Percentiles rank a stretch among this genome's conserved stretches.
These are phyloP conservation scores for Engystomops pustulosus DNA, from an alignment of 2,113 vertebrate species.

Conservation along the genomic window DNA sequence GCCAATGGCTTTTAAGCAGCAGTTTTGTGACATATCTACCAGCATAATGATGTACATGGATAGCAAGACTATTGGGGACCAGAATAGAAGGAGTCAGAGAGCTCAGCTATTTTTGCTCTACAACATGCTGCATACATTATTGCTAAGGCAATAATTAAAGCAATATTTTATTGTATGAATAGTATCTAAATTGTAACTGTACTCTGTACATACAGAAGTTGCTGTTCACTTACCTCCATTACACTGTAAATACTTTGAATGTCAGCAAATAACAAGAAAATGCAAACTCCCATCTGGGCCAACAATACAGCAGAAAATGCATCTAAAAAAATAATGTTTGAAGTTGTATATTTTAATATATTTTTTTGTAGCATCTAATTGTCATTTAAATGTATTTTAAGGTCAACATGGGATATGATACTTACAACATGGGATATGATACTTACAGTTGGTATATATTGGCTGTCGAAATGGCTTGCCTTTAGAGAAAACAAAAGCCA, in stretches of 20 bases:
- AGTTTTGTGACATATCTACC: no score
- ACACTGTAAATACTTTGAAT: slow-evolving; percentile 70
- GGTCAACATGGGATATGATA: not conserved
- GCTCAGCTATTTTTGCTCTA: no score
- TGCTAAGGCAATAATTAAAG: no score
- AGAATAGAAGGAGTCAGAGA: no score
- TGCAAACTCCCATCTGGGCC: slow-evolving; percentile 71
- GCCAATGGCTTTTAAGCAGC: no score
- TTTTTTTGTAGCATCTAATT: not conserved
- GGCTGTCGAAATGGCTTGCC: slow-evolving; percentile 80
- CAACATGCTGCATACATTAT: no score
- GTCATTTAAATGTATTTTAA: not conserved
- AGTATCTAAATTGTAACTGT: not conserved
- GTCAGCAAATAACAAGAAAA: slow-evolving; percentile 79
- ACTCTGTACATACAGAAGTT: no score
- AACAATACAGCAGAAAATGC: slow-evolving; percentile 71
- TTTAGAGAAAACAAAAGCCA: slow-evolving; percentile 79
- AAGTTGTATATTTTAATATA: not conserved
- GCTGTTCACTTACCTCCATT: slow-evolving; percentile 76
- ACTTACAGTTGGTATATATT: slow-evolving; percentile 79
- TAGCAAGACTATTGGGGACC: no score
- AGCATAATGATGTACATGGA: no score
- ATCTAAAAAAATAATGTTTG: slow-evolving; percentile 65
- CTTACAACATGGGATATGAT: not conserved
- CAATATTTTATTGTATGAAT: not conserved